Evolutionary conservation across 2,888 invertebrate species (phyloP).

Genomic region (Drosophila monieri): DNA sequence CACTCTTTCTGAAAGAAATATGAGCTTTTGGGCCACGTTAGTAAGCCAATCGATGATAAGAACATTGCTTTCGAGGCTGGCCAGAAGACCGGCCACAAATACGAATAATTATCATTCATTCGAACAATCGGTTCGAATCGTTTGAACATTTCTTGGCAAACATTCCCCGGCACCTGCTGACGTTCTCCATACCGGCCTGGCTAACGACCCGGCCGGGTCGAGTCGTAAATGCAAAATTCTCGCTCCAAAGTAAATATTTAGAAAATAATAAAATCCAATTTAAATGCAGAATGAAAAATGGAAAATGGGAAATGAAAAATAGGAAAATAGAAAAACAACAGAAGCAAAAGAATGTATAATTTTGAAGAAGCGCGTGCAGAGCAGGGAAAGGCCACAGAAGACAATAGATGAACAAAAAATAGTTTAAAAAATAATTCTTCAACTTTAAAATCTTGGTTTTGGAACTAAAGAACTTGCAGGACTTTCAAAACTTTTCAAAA

Average conservation of each 20-base stretch:
- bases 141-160: conserved; percentile 2
- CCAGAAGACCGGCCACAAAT: neutral
- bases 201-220: conserved; percentile 40
- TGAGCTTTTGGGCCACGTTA: conserved; percentile 59
- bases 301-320: conserved; percentile 6
- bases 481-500: too few species aligned
- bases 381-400: conserved; percentile 1
- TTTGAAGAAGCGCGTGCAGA: conserved; percentile 28
- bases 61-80: neutral
- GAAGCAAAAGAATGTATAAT: conserved; percentile 12
- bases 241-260: conserved; percentile 69
- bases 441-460: too few species aligned
- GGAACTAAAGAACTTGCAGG: too few species aligned
- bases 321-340: neutral
- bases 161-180: conserved; percentile 14
- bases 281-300: conserved; percentile 33
- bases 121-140: neutral
- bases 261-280: conserved; percentile 66
- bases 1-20: conserved; percentile 3
- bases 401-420: too few species aligned
- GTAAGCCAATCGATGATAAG: conserved; percentile 65
- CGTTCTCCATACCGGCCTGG: conserved; percentile 1
- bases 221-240: conserved; percentile 59
- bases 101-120: neutral
- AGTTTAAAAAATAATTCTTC: too few species aligned